Evolutionary conservation across 2,797 vertebrate species (phyloP), one percentile per base, ranked within the genome.

Genomic region (Poeciliopsis paucimaculata): DNA sequence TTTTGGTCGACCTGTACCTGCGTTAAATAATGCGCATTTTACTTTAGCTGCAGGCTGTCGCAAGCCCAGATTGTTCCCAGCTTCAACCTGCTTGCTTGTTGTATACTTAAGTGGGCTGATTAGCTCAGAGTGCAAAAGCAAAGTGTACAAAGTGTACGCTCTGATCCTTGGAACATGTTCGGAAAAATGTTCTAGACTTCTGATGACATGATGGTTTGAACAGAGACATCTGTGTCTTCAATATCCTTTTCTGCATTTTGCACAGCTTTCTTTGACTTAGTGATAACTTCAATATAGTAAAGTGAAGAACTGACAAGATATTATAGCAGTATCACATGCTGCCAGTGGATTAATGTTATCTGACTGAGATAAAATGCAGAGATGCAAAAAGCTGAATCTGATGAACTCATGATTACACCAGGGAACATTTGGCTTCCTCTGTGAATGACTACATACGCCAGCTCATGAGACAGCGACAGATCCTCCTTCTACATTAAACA

Each of bases 61-160:
- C 36, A 46, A 77, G 39, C 46, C 45, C 60, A 78, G 31, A 57
- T 73, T 51, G 55, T 49, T 26, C 41, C 49, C 49, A 26, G 31
- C 62, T 62, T 70, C 45, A 76, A 60, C 39, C 71, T 74, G 6
- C 57, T 46, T 23, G 23, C n/a, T 43, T 70, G 31, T 3, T 20
- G 4, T 47, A 34, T 12, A 43, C 46, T 39, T n/a, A n/a, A 28
- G 64, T 75, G 49, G 31, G 51, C 45, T 8, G 20, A 60, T 64
- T 34, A 41, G 34, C 39, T 64, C 55, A 78, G 46, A 75, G 31
- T 20, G 64, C 31, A 15, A 78, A 72, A 46, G 13, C 31, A 78
- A 81, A 78, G 64, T 53, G 72, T 28, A 70, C 82, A 51, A 78
- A 75, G 46, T 64, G 72, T 18, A 60, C 82, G 39, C 34, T 39